Conservation (phyloP, 64 coral and sea anemone genomes). For the Stylophora pistillata region DNA sequence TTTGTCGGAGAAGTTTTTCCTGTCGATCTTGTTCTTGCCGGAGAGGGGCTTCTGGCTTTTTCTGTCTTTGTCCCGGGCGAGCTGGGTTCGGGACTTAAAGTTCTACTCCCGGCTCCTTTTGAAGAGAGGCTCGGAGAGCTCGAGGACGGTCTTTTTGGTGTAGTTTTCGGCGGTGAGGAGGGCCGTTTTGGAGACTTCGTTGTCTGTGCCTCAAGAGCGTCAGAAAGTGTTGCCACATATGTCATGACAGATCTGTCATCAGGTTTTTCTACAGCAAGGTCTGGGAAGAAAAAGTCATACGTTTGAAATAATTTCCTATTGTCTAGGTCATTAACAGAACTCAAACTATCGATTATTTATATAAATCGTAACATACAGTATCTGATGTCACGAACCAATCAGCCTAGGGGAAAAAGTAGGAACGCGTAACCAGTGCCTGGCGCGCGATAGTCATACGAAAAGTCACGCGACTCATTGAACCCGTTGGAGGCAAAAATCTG, state of each 20-base stretch:
- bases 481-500: too few relatives aligned
- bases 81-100: conserved; percentile 17
- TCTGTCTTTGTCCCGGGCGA: background rate
- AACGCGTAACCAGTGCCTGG: too few relatives aligned
- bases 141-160: conserved; percentile 22
- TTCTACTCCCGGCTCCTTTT: background rate
- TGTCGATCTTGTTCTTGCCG: background rate
- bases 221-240: conserved; percentile 55
- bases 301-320: background rate
- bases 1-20: background rate
- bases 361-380: too few relatives aligned
- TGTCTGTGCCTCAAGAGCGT: conserved; percentile 35
- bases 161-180: background rate
- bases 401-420: too few relatives aligned
- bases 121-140: background rate
- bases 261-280: conserved; percentile 68
- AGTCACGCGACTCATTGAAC: too few relatives aligned
- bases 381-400: too few relatives aligned
- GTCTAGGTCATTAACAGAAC: too few relatives aligned
- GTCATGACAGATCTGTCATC: conserved; percentile 69
- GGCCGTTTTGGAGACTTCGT: conserved; percentile 24
- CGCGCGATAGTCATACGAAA: too few relatives aligned
- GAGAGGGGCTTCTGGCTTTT: background rate
- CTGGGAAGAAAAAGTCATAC: conserved; percentile 8
- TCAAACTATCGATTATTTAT: too few relatives aligned